These are phyloP conservation scores for Dromaius novaehollandiae DNA, from an alignment of 2,113 vertebrate genomes.

Conservation along the genomic window DNA sequence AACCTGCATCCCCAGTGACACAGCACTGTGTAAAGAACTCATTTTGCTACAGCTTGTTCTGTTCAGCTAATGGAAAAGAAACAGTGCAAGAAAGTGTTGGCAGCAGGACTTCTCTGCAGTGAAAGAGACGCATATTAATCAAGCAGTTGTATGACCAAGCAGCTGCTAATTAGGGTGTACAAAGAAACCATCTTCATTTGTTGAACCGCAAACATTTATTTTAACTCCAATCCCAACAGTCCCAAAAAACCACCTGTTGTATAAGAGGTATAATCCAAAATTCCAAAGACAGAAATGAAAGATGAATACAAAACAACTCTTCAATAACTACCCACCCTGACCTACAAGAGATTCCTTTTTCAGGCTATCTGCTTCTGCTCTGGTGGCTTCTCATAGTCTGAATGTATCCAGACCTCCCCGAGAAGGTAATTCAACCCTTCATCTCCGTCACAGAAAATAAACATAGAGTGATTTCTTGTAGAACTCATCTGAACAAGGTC, in stretches of 20 bases:
- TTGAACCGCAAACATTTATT: not conserved
- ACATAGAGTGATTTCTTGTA: not conserved
- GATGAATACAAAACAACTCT: fast-evolving
- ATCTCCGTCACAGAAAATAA: not conserved
- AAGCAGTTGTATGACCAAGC: not conserved
- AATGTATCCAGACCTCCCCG: not conserved
- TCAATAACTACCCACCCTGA: not conserved
- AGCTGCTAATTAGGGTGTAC: not conserved
- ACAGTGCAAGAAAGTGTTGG: not conserved
- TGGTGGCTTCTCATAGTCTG: not conserved
- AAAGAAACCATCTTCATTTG: not conserved
- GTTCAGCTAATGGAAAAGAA: not conserved
- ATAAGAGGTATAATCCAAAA: not conserved
- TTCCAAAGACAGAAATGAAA: not conserved
- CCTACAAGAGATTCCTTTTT: not conserved
- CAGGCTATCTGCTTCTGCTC: not conserved
- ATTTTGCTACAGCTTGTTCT: not conserved
- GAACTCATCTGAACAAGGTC: not conserved
- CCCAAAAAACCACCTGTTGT: not conserved
- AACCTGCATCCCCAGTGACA: not conserved
- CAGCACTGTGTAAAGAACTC: too few relatives aligned
- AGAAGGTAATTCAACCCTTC: not conserved
- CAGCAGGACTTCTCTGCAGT: not conserved
- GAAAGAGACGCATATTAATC: not conserved
- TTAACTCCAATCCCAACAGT: not conserved